phyloP scores from a whole-genome alignment of 2,797 vertebrate genomes.

The Pangasius sanitwongsei region DNA sequence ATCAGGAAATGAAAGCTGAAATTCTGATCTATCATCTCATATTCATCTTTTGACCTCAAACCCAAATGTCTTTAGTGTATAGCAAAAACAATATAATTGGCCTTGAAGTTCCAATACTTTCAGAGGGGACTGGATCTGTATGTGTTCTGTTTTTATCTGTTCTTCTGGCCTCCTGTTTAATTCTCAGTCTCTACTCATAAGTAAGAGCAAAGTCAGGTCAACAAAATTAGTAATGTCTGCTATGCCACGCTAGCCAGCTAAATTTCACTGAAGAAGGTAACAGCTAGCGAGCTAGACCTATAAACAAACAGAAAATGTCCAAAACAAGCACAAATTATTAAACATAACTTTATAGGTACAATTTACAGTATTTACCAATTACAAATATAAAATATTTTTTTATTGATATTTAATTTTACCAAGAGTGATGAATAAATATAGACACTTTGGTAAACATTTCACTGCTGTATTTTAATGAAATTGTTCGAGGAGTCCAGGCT shows the following conservation, averaged over 20 bases:
- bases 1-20: not conserved
- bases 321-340: not conserved
- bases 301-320: not conserved
- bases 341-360: not conserved
- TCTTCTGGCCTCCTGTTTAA: not conserved
- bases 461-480: not conserved
- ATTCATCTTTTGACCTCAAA: not conserved
- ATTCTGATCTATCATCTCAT: not conserved
- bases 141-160: not conserved
- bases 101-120: not conserved
- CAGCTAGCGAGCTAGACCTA: not conserved
- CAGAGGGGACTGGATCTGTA: not conserved
- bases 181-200: not conserved
- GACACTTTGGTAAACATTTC: not conserved
- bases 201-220: not conserved
- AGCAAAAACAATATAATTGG: not conserved
- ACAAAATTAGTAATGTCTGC: not conserved
- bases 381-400: not conserved
- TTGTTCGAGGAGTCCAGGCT: not conserved
- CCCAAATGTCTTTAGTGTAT: not conserved
- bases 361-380: not conserved
- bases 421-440: not conserved
- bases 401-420: not conserved
- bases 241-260: not conserved
- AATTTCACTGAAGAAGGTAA: not conserved